These are phyloP conservation scores for Aplochiton taeniatus DNA, from an alignment of 2,797 vertebrate species.

Conservation along the genomic window DNA sequence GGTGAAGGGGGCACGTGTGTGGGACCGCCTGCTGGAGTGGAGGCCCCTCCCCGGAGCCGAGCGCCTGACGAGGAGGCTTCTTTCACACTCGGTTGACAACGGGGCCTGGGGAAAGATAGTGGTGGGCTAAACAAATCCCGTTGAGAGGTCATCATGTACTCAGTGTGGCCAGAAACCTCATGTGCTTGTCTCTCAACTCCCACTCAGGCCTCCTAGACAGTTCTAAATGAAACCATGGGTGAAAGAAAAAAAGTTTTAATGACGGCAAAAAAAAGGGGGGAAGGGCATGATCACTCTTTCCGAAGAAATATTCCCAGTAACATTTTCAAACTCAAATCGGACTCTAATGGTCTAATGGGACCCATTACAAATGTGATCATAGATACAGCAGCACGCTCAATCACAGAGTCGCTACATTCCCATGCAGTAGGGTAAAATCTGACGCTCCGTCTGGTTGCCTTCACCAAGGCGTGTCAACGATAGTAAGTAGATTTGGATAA, in stretches of 20 bases:
- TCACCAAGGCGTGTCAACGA: background rate
- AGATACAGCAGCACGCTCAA: constrained; percentile 27
- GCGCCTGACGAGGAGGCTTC: constrained; percentile 51
- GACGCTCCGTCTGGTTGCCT: constrained; percentile 47
- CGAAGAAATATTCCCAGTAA: too few species aligned
- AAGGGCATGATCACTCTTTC: too few species aligned
- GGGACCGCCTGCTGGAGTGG: constrained; percentile 18
- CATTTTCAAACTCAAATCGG: constrained; percentile 7
- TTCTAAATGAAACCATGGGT: constrained; percentile 31
- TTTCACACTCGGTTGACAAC: constrained; percentile 62
- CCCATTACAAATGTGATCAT: constrained; percentile 33
- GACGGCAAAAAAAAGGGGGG: too few species aligned
- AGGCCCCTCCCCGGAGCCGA: constrained; percentile 25
- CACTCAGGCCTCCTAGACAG: constrained; percentile 7
- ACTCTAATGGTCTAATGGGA: constrained; percentile 40
- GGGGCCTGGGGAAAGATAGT: constrained; percentile 42
- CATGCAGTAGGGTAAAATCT: constrained; percentile 34
- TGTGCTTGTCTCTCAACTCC: constrained; percentile 28
- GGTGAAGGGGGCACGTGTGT: constrained; percentile 36
- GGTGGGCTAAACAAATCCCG: background rate
- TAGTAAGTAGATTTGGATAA: constrained; percentile 26
- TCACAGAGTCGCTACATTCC: constrained; percentile 23
- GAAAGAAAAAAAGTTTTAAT: constrained; percentile 20
- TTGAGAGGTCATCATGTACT: constrained; percentile 15
- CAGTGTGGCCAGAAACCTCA: constrained; percentile 36